These are phyloP conservation scores for Ctenochaetus hawaiiensis DNA, from an alignment of 2,797 vertebrate genomes.

Conservation along the genomic window DNA sequence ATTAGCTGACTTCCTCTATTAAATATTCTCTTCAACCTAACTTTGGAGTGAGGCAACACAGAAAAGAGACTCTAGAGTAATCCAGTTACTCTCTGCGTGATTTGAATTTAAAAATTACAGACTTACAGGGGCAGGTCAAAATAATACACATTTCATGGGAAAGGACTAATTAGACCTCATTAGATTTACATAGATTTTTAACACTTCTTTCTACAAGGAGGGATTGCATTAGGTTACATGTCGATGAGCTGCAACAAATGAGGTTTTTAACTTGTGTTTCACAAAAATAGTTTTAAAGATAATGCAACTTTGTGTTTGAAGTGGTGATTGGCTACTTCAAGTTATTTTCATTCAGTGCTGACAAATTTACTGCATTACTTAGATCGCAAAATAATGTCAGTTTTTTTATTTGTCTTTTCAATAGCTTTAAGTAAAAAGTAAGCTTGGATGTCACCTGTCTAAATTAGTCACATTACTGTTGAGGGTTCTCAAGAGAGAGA, in stretches of 20 bases:
- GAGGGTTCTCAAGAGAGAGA: too few species aligned
- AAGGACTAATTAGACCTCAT: constrained; percentile 6
- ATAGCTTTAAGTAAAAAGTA: too few species aligned
- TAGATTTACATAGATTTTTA: constrained; percentile 30
- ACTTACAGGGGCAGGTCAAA: constrained; percentile 2
- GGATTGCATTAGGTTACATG: neutral
- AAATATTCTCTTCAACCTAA: constrained; percentile 16
- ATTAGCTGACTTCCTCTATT: constrained; percentile 3
- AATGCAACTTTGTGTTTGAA: constrained; percentile 5
- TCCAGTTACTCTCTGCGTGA: neutral
- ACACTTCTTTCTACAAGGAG: neutral
- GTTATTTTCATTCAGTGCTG: neutral
- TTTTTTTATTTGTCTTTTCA: too few species aligned
- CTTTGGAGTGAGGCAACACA: constrained; percentile 3
- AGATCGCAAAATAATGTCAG: too few species aligned
- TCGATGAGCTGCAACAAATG: constrained; percentile 6
- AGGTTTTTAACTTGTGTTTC: neutral
- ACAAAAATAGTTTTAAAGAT: neutral
- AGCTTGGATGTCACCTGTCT: too few species aligned
- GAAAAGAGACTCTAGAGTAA: constrained; percentile 1
- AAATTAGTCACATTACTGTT: too few species aligned
- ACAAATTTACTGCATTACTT: neutral
- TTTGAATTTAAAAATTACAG: neutral
- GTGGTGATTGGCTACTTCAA: constrained; percentile 2
- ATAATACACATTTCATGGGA: constrained; percentile 18